phyloP scores from a whole-genome alignment of 1,140 invertebrate species.

The Coenobita brevimanus region DNA sequence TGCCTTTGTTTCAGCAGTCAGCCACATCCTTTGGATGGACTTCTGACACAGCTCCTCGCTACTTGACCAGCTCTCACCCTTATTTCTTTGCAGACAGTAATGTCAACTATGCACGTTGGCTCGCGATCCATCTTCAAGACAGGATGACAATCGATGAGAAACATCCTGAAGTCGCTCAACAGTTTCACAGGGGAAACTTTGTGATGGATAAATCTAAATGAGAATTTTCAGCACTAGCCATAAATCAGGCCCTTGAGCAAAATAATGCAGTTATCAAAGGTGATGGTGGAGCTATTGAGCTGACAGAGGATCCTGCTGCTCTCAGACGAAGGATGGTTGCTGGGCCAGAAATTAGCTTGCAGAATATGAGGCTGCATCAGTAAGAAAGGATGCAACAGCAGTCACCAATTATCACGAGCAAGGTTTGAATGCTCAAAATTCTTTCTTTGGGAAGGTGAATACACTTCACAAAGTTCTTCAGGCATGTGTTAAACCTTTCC shows the following conservation, averaged over 20 bases:
- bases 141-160: not conserved
- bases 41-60: no score
- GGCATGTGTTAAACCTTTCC: no score
- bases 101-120: not conserved
- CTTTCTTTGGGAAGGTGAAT: no score
- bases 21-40: no score
- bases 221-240: not conserved
- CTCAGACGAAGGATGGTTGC: not conserved
- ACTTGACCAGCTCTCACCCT: no score
- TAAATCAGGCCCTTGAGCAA: not conserved
- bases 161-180: not conserved
- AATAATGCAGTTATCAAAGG: not conserved
- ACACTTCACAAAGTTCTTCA: no score
- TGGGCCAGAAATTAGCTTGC: not conserved
- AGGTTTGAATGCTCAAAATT: not conserved
- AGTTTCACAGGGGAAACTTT: not conserved
- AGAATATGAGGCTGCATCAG: not conserved
- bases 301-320: not conserved
- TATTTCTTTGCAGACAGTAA: not conserved
- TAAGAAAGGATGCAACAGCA: not conserved
- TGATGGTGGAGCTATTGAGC: not conserved
- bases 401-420: not conserved
- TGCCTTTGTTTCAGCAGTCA: no score
- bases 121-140: not conserved
- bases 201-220: not conserved